These are phyloP conservation scores for Myotis findleyi DNA, from an alignment of 2,797 vertebrate species.

Conservation along the genomic window DNA sequence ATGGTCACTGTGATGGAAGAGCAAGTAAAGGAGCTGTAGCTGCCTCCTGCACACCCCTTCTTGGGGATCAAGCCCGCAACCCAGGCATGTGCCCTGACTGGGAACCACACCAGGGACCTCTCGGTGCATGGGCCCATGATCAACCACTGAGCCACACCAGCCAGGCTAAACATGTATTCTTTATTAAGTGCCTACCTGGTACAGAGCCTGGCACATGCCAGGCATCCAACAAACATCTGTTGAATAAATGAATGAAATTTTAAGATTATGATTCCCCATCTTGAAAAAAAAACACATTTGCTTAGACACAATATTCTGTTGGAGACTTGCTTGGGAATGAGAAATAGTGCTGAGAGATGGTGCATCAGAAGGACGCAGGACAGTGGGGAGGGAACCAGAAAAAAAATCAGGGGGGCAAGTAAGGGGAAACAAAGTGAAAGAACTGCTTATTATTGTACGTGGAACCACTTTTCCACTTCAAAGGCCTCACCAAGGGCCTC, in stretches of 20 bases:
- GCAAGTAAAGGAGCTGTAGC: background rate
- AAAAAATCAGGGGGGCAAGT: background rate
- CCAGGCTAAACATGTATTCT: background rate
- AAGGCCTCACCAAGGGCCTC: background rate
- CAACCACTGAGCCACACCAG: too few relatives aligned
- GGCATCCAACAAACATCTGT: background rate
- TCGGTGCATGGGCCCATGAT: too few relatives aligned
- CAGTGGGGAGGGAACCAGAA: background rate
- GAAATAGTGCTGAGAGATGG: background rate
- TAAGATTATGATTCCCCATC: background rate
- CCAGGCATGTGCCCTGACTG: too few relatives aligned
- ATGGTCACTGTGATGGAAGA: background rate
- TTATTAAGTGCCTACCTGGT: background rate
- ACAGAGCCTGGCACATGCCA: background rate
- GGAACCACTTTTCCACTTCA: background rate
- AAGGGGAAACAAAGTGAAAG: background rate
- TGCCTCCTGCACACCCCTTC: too few relatives aligned
- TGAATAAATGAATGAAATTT: background rate
- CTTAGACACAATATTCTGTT: background rate
- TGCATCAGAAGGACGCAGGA: background rate
- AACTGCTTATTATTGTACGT: background rate
- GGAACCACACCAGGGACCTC: too few relatives aligned
- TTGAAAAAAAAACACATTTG: background rate
- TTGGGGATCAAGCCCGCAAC: too few relatives aligned
- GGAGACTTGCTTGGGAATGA: background rate